phyloP scores from a whole-genome alignment of 2,888 invertebrate genomes.

The Ormyrus pomaceus region DNA sequence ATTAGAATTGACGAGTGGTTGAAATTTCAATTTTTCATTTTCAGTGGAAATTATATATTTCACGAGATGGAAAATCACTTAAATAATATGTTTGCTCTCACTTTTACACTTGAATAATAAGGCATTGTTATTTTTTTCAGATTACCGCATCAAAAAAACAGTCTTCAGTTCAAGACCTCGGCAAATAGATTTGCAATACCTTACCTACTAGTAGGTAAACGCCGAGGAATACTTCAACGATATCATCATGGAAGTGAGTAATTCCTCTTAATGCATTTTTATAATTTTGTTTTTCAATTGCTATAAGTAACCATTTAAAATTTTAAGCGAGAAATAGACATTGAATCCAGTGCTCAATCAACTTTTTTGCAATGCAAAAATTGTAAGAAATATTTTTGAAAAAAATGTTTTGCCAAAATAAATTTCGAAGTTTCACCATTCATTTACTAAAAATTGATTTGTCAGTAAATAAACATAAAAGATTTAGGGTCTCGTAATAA shows the following conservation, averaged over 20 bases:
- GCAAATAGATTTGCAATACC: slow-evolving; percentile 37
- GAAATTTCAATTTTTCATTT: slow-evolving; percentile 1
- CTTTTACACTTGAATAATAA: not conserved
- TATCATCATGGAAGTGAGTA: slow-evolving; percentile 55
- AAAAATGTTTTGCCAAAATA: no score
- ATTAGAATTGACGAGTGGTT: not conserved
- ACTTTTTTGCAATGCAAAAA: no score
- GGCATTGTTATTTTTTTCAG: slow-evolving; percentile 29
- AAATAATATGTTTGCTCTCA: no score
- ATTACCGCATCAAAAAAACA: slow-evolving; percentile 6
- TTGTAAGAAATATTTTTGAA: no score
- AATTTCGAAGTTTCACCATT: no score
- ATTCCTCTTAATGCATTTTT: not conserved
- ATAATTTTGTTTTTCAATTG: not conserved
- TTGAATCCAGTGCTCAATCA: no score
- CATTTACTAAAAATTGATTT: no score
- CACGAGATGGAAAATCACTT: no score
- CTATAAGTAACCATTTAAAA: no score
- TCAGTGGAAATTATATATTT: not conserved
- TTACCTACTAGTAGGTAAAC: slow-evolving; percentile 44
- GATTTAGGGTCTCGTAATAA: no score
- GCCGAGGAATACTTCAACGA: slow-evolving; percentile 49
- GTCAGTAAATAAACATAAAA: no score
- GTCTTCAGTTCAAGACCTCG: slow-evolving; percentile 32
- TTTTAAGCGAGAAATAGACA: not conserved